phyloP scores from a whole-genome alignment of 92 coral and sea anemone genomes.

The Palythoa caribaeorum region DNA sequence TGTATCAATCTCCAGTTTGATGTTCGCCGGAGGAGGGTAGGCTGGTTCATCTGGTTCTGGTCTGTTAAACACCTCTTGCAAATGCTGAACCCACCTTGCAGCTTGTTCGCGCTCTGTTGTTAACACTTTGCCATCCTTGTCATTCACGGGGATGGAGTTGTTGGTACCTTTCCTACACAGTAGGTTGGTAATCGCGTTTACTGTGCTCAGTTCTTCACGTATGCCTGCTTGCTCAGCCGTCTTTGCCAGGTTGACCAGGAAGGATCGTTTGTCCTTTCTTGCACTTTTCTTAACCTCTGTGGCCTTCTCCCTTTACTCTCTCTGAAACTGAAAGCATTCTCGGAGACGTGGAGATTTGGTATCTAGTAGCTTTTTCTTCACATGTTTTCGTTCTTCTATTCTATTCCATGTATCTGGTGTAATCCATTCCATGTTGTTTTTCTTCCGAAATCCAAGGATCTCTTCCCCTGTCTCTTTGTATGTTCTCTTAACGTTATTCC shows the following conservation, averaged over 20 bases:
- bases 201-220: no score
- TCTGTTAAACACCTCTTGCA: slow-evolving; percentile 30
- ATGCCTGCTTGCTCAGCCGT: neutral
- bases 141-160: slow-evolving; percentile 23
- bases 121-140: slow-evolving; percentile 19
- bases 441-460: slow-evolving; percentile 14
- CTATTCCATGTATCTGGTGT: neutral
- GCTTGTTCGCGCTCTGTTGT: slow-evolving; percentile 28
- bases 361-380: neutral
- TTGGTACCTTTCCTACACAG: neutral
- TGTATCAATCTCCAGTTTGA: neutral
- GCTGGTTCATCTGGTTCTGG: slow-evolving; percentile 44
- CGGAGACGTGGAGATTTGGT: neutral
- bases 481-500: slow-evolving; percentile 16
- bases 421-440: slow-evolving; percentile 13
- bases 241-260: neutral
- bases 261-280: neutral
- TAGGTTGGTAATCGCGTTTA: neutral
- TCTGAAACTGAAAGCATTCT: neutral
- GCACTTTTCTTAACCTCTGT: neutral
- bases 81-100: slow-evolving; percentile 11
- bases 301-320: neutral
- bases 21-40: slow-evolving; percentile 9
- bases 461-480: slow-evolving; percentile 12
- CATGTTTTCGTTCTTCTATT: neutral